Evolutionary conservation across 2,888 invertebrate genomes (phyloP).

Genomic region (Plebejus melissa): DNA sequence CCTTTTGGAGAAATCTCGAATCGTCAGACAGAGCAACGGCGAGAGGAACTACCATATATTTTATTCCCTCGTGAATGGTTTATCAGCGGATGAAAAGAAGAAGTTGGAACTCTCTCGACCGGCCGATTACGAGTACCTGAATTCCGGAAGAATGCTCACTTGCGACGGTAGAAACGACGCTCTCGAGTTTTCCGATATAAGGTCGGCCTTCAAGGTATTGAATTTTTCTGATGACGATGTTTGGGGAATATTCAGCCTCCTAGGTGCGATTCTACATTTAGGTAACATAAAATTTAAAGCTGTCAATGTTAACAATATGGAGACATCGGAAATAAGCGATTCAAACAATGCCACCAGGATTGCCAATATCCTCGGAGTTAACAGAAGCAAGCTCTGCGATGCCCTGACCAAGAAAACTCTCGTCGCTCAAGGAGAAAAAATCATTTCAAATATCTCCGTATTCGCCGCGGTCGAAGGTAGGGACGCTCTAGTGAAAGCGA

Average conservation of each 20-base stretch:
- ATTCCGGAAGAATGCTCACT: conserved; percentile 85
- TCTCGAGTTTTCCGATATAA: conserved; percentile 91
- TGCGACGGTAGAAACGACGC: conserved; percentile 92
- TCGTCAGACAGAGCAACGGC: conserved; percentile 92
- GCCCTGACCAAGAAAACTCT: conserved; percentile 93
- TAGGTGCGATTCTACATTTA: conserved; percentile 93
- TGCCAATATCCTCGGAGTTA: conserved; percentile 85
- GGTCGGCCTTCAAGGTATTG: conserved; percentile 95
- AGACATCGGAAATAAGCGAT: conserved; percentile 91
- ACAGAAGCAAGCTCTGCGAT: conserved; percentile 83
- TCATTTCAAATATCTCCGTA: conserved; percentile 86
- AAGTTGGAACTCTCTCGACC: conserved; percentile 86
- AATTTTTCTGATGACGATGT: conserved; percentile 92
- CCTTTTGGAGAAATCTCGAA: conserved; percentile 94
- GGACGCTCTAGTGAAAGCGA: conserved; percentile 95
- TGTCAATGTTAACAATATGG: conserved; percentile 87
- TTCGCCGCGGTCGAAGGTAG: conserved; percentile 89
- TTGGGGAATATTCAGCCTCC: conserved; percentile 89
- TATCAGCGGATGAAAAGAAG: conserved; percentile 88
- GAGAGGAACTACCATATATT: conserved; percentile 98
- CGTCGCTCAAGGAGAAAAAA: conserved; percentile 89
- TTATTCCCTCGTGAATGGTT: conserved; percentile 92
- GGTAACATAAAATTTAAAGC: conserved; percentile 94
- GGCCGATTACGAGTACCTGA: conserved; percentile 88
- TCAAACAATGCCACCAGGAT: conserved; percentile 83